Evolutionary conservation across 2,113 vertebrate genomes (phyloP), one percentile per base, ranked within the genome.

Genomic region (Petrocephalus microphthalmus): DNA sequence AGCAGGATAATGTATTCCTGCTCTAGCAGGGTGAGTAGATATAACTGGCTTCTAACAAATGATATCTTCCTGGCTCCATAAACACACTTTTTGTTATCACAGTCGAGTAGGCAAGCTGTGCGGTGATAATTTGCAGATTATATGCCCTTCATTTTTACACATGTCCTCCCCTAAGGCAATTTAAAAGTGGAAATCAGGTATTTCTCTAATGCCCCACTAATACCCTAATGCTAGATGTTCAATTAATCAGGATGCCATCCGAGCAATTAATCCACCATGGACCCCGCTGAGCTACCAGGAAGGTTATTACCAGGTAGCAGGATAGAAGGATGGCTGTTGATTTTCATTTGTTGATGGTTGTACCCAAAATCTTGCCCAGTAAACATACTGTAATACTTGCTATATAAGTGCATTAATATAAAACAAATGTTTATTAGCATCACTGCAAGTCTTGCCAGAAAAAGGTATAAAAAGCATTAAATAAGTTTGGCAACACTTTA

Each of bases 191-290:
- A 33, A 85, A 29, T 54, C 25, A 85, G 84, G 19, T 85, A 54
- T 56, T 54, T 33, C 52, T 42, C 49, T 33, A 83, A 37, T 78
- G 17, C 71, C 33, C 71, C 33, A 7, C 33, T 78, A 42, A 78
- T 74, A 74, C 67, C 25, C 25, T 37, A 17, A 33, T 78, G 71
- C 71, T 78, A 78, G 33, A 78, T 19, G 33, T 42, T 78, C 71
- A 78, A 78, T 78, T 78, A 78, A 78, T 78, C 71, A 78, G 71
- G 71, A 78, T 78, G 71, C 71, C 71, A 78, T 78, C 42, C 71
- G 13, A 78, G 71, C 71, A 78, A 42, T 78, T 78, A 78, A 5
- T 78, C 71, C n/a, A 78, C 17, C 33, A 42, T 42, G 71, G 25
- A 19, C 17, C 6, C 71, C 71, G 37, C 15, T 78, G 37, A 78